A percentile compares a stretch with the other conserved stretches of the same genome.
phyloP scores from a whole-genome alignment of 2,113 vertebrate species.

The Cygnus buccinator region DNA sequence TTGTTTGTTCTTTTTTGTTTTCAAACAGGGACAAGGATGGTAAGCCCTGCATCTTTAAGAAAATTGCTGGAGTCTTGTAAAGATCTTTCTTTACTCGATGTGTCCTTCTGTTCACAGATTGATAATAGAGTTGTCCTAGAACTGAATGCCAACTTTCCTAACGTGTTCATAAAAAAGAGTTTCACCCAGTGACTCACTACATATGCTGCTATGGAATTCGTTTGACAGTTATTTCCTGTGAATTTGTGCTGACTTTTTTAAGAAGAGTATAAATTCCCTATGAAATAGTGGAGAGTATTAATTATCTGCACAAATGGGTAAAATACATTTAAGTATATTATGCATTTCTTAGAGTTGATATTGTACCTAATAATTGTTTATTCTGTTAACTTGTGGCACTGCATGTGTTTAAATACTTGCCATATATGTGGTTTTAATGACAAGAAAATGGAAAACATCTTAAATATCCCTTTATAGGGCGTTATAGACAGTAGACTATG shows the following conservation, averaged over 20 bases:
- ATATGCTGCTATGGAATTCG: conserved; percentile 41
- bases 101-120: conserved; percentile 98
- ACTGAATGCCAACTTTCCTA: conserved; percentile 88
- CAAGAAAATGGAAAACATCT: conserved; percentile 30
- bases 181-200: conserved; percentile 90
- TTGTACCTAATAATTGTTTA: conserved; percentile 41
- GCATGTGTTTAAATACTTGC: conserved; percentile 53
- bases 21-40: conserved; percentile 86
- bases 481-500: conserved; percentile 23
- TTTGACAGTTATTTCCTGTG: conserved; percentile 54
- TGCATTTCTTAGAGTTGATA: conserved; percentile 5
- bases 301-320: conserved; percentile 35
- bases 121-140: conserved; percentile 92
- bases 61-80: conserved; percentile 93
- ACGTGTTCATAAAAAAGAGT: conserved; percentile 95
- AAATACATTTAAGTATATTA: conserved; percentile 45
- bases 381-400: conserved; percentile 27
- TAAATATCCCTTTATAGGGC: conserved; percentile 47
- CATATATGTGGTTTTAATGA: conserved; percentile 51
- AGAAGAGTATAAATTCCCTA: background rate
- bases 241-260: conserved; percentile 46
- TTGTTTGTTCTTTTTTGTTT: conserved; percentile 15
- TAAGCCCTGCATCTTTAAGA: conserved; percentile 88
- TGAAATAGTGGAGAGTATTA: conserved; percentile 51
- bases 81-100: conserved; percentile 89